Conservation (phyloP, 2,888 invertebrate genomes). For the Brassicogethes aeneus region DNA sequence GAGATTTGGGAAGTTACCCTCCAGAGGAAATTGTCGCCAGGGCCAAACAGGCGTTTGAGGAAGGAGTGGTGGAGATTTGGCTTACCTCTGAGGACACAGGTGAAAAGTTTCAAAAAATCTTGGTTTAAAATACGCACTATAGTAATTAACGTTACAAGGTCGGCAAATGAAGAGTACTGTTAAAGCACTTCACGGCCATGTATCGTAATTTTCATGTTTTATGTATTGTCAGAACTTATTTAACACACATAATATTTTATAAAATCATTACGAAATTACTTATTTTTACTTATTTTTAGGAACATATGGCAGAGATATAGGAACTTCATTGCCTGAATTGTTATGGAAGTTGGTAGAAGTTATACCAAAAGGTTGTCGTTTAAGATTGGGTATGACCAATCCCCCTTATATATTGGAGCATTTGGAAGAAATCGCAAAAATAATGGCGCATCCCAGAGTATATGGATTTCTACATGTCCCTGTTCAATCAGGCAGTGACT, state of each 20-base stretch:
- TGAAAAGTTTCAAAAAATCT: conserved; percentile 10
- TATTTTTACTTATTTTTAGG: conserved; percentile 34
- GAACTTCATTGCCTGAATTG: conserved; percentile 75
- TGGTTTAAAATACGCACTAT: background rate
- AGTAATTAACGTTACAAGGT: too few species aligned
- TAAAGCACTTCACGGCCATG: too few species aligned
- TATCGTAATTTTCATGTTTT: too few species aligned
- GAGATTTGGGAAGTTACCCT: conserved; percentile 90
- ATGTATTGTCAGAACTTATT: too few species aligned
- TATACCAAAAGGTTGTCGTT: conserved; percentile 64
- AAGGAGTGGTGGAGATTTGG: conserved; percentile 96
- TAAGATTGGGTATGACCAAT: conserved; percentile 96
- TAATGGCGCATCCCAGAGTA: conserved; percentile 80
- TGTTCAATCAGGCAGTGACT: conserved; percentile 95
- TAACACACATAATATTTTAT: too few species aligned
- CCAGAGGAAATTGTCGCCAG: conserved; percentile 83
- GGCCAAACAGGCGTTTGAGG: conserved; percentile 77
- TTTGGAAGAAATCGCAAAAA: conserved; percentile 77
- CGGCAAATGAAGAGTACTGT: too few species aligned
- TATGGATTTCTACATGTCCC: conserved; percentile 96
- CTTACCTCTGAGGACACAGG: conserved; percentile 97
- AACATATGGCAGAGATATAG: conserved; percentile 94
- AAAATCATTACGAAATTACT: background rate
- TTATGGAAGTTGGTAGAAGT: conserved; percentile 76
- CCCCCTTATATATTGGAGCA: conserved; percentile 97